phyloP scores from a whole-genome alignment of 2,113 vertebrate species.

The Pelodiscus sinensis region DNA sequence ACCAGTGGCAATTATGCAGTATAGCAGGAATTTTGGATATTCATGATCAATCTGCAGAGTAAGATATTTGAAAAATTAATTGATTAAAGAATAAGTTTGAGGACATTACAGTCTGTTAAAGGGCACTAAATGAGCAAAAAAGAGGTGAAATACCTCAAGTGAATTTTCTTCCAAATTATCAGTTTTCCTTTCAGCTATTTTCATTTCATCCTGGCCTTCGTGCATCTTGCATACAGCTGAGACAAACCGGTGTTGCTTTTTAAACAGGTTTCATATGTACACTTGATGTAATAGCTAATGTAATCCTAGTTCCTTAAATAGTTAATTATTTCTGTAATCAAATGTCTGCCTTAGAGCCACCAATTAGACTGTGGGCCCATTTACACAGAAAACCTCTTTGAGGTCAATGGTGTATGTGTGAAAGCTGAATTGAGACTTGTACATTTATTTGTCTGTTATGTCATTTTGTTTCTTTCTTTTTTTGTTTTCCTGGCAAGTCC shows the following conservation, averaged over 20 bases:
- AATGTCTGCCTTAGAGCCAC: background rate
- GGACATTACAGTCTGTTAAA: background rate
- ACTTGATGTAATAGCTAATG: background rate
- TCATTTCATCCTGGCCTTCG: background rate
- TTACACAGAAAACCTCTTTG: background rate
- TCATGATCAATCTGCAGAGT: background rate
- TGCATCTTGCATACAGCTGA: background rate
- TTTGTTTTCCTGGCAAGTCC: background rate
- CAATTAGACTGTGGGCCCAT: background rate
- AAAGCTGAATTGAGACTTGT: background rate
- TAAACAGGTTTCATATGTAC: background rate
- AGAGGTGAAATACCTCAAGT: background rate
- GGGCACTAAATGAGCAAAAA: background rate
- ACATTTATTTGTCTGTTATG: background rate
- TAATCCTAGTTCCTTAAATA: background rate
- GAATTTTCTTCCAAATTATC: background rate
- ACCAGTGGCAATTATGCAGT: background rate
- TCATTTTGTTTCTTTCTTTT: background rate
- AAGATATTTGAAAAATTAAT: background rate
- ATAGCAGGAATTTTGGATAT: background rate
- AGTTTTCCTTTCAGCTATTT: background rate
- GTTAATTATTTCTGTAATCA: background rate
- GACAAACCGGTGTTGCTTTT: background rate
- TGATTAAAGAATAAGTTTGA: background rate
- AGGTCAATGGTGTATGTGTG: background rate